Conservation (phyloP, 2,113 vertebrate species). For the Nothobranchius furzeri region DNA sequence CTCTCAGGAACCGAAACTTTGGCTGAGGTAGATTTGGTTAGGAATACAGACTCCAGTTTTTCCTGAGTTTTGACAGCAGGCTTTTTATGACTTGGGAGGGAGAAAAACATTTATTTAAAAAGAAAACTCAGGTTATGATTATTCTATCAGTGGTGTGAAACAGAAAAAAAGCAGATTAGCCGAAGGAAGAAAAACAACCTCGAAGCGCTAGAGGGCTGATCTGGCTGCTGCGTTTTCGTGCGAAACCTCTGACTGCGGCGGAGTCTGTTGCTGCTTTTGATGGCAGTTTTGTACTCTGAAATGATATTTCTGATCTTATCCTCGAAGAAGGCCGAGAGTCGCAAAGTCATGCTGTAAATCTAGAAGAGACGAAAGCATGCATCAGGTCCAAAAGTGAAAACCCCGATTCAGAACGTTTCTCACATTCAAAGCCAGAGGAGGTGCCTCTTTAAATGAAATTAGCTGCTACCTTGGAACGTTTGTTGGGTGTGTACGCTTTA, state of each 20-base stretch:
- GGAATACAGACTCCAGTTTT: slow-evolving; percentile 73
- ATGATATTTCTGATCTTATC: slow-evolving; percentile 90
- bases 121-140: too few relatives aligned
- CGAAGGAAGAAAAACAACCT: slow-evolving; percentile 49
- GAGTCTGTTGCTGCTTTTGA: slow-evolving; percentile 87
- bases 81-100: slow-evolving; percentile 74
- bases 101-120: slow-evolving; percentile 8
- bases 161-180: neutral
- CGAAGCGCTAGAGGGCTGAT: slow-evolving; percentile 65
- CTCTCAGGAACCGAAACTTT: slow-evolving; percentile 77
- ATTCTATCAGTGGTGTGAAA: neutral
- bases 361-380: slow-evolving; percentile 51
- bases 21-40: slow-evolving; percentile 89
- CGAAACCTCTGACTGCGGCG: slow-evolving; percentile 86
- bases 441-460: neutral
- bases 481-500: slow-evolving; percentile 96
- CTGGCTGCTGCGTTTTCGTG: slow-evolving; percentile 81
- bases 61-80: slow-evolving; percentile 85
- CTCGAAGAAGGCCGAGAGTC: slow-evolving; percentile 93
- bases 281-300: slow-evolving; percentile 90
- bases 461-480: slow-evolving; percentile 89
- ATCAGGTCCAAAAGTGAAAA: neutral
- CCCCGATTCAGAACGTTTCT: neutral
- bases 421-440: neutral
- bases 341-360: slow-evolving; percentile 99